These are phyloP conservation scores for Temnothorax curvispinosus DNA, from an alignment of 1,140 invertebrate species.

Conservation along the genomic window DNA sequence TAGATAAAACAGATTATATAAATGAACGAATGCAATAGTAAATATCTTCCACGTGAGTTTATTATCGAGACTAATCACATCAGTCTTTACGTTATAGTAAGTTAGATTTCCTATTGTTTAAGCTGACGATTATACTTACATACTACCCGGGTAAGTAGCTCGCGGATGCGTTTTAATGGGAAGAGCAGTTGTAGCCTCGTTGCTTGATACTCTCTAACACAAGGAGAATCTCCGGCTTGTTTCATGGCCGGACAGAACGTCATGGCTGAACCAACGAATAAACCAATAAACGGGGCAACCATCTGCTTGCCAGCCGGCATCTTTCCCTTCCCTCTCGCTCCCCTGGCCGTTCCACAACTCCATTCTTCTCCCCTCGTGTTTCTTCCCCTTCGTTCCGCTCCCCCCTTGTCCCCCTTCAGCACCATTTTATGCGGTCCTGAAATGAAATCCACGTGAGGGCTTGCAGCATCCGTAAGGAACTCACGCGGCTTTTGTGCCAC, in stretches of 20 bases:
- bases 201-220: conserved; percentile 69
- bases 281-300: conserved; percentile 86
- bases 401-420: conserved; percentile 32
- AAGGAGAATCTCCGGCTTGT: conserved; percentile 74
- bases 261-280: conserved; percentile 82
- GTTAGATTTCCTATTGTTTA: background rate
- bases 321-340: conserved; percentile 67
- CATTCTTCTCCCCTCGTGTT: conserved; percentile 72
- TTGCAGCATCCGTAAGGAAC: conserved; percentile 65
- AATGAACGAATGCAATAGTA: background rate
- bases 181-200: conserved; percentile 38
- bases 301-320: conserved; percentile 86
- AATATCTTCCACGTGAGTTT: background rate
- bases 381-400: conserved; percentile 21
- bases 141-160: conserved; percentile 9
- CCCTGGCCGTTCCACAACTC: conserved; percentile 56
- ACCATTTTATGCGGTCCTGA: conserved; percentile 83
- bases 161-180: conserved; percentile 46
- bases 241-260: conserved; percentile 76
- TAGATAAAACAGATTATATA: background rate
- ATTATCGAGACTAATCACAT: background rate
- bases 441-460: conserved; percentile 82
- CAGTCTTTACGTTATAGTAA: background rate
- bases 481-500: conserved; percentile 64
- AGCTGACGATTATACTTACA: conserved; percentile 29